Percentiles rank a stretch among this genome's conserved stretches.
phyloP scores from a whole-genome alignment of 1,140 invertebrate genomes.

The Lepidurus packardi region DNA sequence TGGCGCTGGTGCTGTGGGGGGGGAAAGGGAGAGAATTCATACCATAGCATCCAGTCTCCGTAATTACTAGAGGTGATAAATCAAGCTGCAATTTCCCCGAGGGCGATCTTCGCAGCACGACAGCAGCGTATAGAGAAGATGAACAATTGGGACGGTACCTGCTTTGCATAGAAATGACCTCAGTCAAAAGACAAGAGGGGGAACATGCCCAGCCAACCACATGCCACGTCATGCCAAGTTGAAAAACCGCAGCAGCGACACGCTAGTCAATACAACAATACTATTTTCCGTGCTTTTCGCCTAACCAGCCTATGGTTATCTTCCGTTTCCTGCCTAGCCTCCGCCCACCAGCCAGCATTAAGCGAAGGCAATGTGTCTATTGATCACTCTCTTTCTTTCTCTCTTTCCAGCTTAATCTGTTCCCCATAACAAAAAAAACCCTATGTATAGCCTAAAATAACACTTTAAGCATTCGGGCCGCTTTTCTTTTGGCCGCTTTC shows the following conservation, averaged over 20 bases:
- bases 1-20: not conserved
- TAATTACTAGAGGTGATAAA: constrained; percentile 15
- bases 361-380: not conserved
- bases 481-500: too few species aligned
- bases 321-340: not conserved
- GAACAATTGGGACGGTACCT: constrained; percentile 21
- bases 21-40: not conserved
- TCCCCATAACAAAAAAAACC: not conserved
- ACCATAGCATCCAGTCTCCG: not conserved
- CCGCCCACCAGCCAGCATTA: not conserved
- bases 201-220: not conserved
- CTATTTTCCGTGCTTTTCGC: not conserved
- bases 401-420: not conserved
- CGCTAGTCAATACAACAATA: constrained; percentile 3
- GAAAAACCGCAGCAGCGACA: not conserved
- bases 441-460: not conserved
- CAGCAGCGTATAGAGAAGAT: constrained; percentile 8
- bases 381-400: not conserved
- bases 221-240: not conserved
- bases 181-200: not conserved
- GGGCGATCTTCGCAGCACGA: not conserved
- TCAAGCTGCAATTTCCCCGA: constrained; percentile 8
- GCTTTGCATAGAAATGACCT: constrained; percentile 8
- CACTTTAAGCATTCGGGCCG: too few species aligned
- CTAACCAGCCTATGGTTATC: not conserved